Conservation (phyloP, 2,888 invertebrate species). For the Chironomus riparius region DNA sequence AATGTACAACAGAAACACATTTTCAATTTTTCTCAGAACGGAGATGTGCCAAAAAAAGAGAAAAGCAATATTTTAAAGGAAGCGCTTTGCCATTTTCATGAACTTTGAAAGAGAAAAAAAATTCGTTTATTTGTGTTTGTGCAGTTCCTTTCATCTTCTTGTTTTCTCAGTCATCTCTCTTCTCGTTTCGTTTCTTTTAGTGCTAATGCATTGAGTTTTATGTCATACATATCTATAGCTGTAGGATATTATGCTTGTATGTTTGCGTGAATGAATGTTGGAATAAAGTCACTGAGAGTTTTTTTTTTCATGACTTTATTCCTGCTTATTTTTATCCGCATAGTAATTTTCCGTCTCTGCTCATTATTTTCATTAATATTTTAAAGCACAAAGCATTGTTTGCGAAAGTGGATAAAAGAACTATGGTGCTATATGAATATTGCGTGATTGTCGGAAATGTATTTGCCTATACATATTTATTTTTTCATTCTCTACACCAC, state of each 20-base stretch:
- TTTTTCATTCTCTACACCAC: no score
- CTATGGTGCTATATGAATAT: slow-evolving; percentile 6
- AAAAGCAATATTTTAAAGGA: not conserved
- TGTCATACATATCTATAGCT: not conserved
- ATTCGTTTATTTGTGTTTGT: not conserved
- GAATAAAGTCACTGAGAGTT: not conserved
- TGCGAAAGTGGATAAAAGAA: not conserved
- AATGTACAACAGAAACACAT: no score
- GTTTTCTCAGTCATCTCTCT: not conserved
- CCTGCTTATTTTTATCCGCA: slow-evolving; percentile 7
- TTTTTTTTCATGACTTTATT: not conserved
- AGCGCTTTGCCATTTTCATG: not conserved
- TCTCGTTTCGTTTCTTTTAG: not conserved
- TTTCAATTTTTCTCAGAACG: no score
- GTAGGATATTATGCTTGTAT: not conserved
- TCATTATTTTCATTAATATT: slow-evolving; percentile 25
- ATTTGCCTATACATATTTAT: no score
- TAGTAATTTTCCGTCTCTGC: slow-evolving; percentile 18
- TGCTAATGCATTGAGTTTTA: not conserved
- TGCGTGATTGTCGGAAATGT: slow-evolving; percentile 24
- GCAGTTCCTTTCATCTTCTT: not conserved
- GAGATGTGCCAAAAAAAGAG: no score
- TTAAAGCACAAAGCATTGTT: not conserved
- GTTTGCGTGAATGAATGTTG: not conserved
- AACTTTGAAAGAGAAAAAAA: not conserved